phyloP scores from a whole-genome alignment of 2,888 invertebrate genomes.

The Tridacna gigas region DNA sequence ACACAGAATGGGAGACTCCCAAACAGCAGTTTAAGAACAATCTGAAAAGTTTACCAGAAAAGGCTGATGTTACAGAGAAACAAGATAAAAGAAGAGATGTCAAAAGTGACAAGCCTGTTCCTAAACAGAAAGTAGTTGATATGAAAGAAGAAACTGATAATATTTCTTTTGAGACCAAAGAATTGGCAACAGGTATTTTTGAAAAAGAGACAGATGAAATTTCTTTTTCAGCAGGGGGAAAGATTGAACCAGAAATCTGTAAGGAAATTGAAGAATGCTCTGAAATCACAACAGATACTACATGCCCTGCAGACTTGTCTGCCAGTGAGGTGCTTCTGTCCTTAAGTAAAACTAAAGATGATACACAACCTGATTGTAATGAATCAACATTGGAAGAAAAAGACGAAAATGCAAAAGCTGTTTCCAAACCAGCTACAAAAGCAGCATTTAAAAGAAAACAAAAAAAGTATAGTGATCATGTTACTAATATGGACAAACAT shows the following conservation, averaged over 20 bases:
- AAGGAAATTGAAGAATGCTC: not conserved
- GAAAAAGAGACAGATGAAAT: not conserved
- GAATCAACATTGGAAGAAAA: not conserved
- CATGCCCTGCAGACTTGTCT: constrained; percentile 29
- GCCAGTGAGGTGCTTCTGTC: constrained; percentile 47
- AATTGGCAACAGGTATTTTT: not conserved
- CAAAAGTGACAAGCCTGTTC: not conserved
- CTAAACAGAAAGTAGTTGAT: not conserved
- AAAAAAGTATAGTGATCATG: too few relatives aligned
- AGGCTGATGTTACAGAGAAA: not conserved
- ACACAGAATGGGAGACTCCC: constrained; percentile 16
- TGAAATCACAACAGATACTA: not conserved
- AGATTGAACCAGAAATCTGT: not conserved
- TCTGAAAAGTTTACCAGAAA: not conserved
- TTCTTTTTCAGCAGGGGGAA: not conserved
- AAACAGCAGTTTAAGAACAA: not conserved
- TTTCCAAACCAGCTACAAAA: not conserved
- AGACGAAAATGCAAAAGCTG: not conserved
- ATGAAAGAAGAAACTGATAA: not conserved
- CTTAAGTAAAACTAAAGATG: constrained; percentile 24
- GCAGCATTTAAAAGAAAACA: not conserved
- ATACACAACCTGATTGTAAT: not conserved
- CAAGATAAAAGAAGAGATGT: not conserved
- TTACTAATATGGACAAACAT: not conserved
- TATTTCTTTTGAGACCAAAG: not conserved